phyloP scores from a whole-genome alignment of 2,888 invertebrate species.

The Diarsia mendica region DNA sequence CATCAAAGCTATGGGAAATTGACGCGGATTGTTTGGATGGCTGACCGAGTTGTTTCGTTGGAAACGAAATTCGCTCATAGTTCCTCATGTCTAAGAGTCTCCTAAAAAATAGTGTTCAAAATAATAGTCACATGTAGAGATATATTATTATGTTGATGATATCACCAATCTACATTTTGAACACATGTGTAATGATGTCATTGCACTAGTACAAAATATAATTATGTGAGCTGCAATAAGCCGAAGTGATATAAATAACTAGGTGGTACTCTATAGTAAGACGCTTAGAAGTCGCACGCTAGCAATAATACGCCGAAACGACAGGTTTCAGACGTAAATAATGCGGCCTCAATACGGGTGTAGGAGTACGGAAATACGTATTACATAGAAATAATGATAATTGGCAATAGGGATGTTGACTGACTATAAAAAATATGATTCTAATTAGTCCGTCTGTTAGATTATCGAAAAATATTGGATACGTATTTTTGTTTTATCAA shows the following conservation, averaged over 20 bases:
- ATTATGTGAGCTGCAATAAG: conserved; percentile 38
- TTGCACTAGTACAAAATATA: conserved; percentile 40
- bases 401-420: no score
- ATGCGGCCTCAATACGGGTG: conserved; percentile 36
- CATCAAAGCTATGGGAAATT: neutral
- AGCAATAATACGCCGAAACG: conserved; percentile 38
- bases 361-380: neutral
- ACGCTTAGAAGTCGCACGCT: conserved; percentile 31
- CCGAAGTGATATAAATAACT: conserved; percentile 46
- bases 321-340: conserved; percentile 49
- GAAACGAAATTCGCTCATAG: neutral
- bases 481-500: no score
- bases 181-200: conserved; percentile 56
- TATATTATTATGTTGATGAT: conserved; percentile 22
- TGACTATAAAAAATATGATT: no score
- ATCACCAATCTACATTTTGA: conserved; percentile 37
- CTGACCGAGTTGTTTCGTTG: neutral
- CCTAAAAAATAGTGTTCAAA: neutral
- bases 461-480: no score
- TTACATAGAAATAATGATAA: no score
- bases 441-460: no score
- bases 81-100: neutral
- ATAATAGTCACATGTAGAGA: neutral
- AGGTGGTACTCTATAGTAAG: conserved; percentile 24
- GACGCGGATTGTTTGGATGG: neutral